Evolutionary conservation across 2,113 vertebrate genomes (phyloP).

Genomic region (Turnix velox): DNA sequence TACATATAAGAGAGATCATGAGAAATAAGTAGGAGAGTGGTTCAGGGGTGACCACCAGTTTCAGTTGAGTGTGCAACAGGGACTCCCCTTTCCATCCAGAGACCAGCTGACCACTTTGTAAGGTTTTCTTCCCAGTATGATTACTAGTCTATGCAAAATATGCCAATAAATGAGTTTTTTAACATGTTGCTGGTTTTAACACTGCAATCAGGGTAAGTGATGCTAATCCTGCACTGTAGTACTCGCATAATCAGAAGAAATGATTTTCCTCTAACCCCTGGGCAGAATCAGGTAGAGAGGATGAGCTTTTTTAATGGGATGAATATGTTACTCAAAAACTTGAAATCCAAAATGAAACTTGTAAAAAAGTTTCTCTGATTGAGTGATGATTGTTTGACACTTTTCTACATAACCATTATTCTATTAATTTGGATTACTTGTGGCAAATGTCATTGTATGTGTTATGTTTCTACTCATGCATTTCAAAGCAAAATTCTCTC

Average conservation of each 20-base stretch:
- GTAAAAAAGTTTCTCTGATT: background rate
- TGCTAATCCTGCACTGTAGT: rapidly evolving
- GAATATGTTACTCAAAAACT: background rate
- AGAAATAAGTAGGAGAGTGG: rapidly evolving
- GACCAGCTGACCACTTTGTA: background rate
- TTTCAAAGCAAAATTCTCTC: background rate
- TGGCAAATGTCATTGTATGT: background rate
- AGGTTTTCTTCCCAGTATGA: background rate
- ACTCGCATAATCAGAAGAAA: background rate
- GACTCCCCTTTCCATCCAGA: background rate
- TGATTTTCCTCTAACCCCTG: background rate
- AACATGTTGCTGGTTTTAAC: background rate
- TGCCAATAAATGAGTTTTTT: background rate
- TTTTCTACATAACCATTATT: background rate
- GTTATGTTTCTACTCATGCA: background rate
- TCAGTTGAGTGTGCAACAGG: background rate
- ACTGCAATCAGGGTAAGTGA: background rate
- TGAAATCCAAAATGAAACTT: background rate
- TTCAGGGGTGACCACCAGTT: background rate
- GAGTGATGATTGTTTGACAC: background rate
- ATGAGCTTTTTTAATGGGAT: background rate
- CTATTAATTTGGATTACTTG: background rate
- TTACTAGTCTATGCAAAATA: background rate
- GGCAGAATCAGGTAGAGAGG: background rate
- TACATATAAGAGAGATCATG: background rate